Percentiles rank a stretch among this genome's conserved stretches.
phyloP scores from a whole-genome alignment of 2,888 invertebrate genomes.

The Ryuthela nishihirai region DNA sequence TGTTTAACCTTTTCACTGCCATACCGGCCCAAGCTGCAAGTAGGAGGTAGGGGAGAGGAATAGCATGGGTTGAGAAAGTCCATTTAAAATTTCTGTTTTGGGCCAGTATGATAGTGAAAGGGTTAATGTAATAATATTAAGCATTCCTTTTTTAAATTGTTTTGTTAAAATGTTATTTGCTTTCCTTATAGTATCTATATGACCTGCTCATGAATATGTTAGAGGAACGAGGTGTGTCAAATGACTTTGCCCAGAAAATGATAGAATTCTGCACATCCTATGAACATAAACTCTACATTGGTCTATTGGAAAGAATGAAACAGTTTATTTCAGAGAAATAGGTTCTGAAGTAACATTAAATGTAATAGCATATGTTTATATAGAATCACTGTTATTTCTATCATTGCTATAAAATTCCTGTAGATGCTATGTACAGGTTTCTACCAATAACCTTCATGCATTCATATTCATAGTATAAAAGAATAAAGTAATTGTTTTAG shows the following conservation, averaged over 20 bases:
- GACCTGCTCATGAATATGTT: slow-evolving; percentile 90
- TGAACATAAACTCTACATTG: slow-evolving; percentile 89
- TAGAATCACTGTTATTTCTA: no score
- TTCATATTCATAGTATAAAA: no score
- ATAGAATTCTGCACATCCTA: slow-evolving; percentile 84
- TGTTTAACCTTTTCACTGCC: no score
- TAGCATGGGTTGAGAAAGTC: no score
- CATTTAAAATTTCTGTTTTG: slow-evolving; percentile 34
- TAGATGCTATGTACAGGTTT: no score
- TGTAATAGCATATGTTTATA: no score
- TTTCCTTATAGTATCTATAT: slow-evolving; percentile 73
- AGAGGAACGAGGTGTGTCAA: slow-evolving; percentile 92
- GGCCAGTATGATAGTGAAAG: not conserved
- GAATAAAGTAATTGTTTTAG: no score
- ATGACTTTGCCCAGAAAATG: slow-evolving; percentile 85
- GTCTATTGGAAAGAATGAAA: slow-evolving; percentile 77
- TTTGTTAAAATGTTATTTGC: not conserved
- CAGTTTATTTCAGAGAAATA: slow-evolving; percentile 63
- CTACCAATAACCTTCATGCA: no score
- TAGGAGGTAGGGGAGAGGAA: no score
- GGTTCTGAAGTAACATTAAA: no score
- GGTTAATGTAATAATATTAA: not conserved
- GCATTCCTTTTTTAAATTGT: not conserved
- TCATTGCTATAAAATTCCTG: no score
- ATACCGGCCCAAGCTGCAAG: no score